Conservation (phyloP, 2,113 vertebrate species). For the Pluvianellus socialis region DNA sequence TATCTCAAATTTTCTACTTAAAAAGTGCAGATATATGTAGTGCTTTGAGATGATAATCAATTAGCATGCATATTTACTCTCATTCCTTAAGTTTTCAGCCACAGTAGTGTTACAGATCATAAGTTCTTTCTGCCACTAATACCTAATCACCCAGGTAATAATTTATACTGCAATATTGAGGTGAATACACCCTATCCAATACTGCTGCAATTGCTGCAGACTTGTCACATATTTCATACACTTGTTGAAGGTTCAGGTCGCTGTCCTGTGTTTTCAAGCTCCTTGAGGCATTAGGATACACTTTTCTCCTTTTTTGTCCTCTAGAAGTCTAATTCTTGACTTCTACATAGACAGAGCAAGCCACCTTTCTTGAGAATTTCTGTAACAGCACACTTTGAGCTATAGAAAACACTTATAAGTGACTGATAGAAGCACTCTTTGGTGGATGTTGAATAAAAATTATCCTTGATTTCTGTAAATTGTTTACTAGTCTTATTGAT, state of each 20-base stretch:
- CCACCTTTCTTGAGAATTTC: neutral
- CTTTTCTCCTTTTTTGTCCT: neutral
- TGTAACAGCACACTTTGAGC: neutral
- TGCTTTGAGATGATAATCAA: neutral
- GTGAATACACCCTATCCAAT: neutral
- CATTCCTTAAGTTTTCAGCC: neutral
- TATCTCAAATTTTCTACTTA: neutral
- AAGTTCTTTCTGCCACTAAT: neutral
- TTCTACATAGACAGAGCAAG: neutral
- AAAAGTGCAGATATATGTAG: neutral
- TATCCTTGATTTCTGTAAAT: neutral
- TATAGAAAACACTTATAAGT: neutral
- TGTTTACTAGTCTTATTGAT: neutral
- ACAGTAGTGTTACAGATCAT: neutral
- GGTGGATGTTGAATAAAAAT: neutral
- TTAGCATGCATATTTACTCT: neutral
- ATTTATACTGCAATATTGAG: neutral
- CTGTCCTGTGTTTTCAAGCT: neutral
- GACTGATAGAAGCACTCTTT: neutral
- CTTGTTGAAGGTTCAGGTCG: neutral
- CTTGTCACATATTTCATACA: constrained; percentile 11
- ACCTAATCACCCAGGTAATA: constrained; percentile 8
- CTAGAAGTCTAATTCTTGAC: neutral
- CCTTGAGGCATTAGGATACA: neutral
- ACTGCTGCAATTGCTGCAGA: neutral